Conservation (phyloP, 2,113 vertebrate genomes). For the Strix uralensis region DNA sequence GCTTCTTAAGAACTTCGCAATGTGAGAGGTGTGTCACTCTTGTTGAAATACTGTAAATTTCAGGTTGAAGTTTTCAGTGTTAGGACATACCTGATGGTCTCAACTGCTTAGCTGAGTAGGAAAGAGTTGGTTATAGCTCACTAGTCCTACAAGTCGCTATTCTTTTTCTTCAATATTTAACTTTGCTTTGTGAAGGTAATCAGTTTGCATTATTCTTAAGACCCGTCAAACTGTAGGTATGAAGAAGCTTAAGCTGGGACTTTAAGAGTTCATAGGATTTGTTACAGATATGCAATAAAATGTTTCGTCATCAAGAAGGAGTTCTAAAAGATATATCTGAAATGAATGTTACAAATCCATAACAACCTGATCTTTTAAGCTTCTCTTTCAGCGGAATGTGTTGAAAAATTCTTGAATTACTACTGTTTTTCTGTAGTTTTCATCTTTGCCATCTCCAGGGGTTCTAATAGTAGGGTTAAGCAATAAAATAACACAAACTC, state of each 20-base stretch:
- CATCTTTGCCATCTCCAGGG: neutral
- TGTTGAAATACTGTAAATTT: neutral
- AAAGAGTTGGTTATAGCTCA: neutral
- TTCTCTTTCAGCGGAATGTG: neutral
- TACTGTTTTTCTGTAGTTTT: neutral
- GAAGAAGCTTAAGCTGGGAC: neutral
- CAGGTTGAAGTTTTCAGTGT: neutral
- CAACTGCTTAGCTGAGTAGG: neutral
- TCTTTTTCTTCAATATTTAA: neutral
- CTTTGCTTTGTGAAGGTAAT: neutral
- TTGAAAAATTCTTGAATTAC: neutral
- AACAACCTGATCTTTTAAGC: neutral
- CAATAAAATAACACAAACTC: neutral
- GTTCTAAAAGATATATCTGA: neutral
- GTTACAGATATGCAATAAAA: neutral
- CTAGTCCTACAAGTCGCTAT: neutral
- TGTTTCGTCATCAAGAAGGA: neutral
- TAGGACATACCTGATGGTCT: neutral
- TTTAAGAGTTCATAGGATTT: neutral
- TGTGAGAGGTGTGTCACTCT: rapidly evolving
- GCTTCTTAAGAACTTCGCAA: neutral
- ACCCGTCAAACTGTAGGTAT: neutral
- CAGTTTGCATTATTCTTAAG: neutral
- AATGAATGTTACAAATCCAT: neutral
- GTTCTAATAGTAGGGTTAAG: neutral